These are phyloP conservation scores for Julus scanicus DNA, from an alignment of 2,888 invertebrate genomes.

Conservation along the genomic window DNA sequence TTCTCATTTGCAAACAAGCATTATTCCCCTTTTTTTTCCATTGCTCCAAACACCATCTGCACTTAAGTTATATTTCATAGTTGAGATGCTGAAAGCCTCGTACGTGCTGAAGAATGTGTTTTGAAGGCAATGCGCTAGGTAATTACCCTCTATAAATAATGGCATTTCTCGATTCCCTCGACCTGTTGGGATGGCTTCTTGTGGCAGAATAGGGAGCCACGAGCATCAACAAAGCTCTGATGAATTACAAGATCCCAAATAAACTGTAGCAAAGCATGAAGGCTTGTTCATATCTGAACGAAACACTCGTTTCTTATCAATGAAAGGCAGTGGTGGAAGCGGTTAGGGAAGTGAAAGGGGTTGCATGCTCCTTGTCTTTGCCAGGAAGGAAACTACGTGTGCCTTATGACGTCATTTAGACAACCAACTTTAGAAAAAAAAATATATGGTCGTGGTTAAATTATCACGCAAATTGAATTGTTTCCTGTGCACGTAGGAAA, in stretches of 20 bases:
- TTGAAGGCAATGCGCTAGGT: constrained; percentile 40
- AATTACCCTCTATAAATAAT: constrained; percentile 45
- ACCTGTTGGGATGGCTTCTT: constrained; percentile 40
- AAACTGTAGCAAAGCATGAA: constrained; percentile 38
- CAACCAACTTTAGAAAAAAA: background rate
- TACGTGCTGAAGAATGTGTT: constrained; percentile 43
- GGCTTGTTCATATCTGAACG: constrained; percentile 39
- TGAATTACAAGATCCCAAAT: constrained; percentile 35
- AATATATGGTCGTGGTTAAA: constrained; percentile 15
- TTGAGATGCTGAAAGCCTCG: background rate
- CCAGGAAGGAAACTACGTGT: background rate
- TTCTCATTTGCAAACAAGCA: constrained; percentile 14
- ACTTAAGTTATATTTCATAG: constrained; percentile 21
- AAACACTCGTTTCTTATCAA: constrained; percentile 46
- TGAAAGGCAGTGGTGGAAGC: constrained; percentile 24
- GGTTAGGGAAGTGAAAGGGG: background rate
- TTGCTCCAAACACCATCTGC: background rate
- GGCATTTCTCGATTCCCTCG: constrained; percentile 43
- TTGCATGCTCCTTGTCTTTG: background rate
- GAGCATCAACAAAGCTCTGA: constrained; percentile 43
- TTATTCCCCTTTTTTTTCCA: background rate
- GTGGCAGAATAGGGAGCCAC: background rate
- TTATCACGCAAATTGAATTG: constrained; percentile 30
- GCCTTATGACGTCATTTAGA: background rate
- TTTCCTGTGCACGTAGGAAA: constrained; percentile 28